Evolutionary conservation across 2,113 vertebrate genomes (phyloP), one percentile per base, ranked within the genome.

Genomic region (Rafetus swinhoei): DNA sequence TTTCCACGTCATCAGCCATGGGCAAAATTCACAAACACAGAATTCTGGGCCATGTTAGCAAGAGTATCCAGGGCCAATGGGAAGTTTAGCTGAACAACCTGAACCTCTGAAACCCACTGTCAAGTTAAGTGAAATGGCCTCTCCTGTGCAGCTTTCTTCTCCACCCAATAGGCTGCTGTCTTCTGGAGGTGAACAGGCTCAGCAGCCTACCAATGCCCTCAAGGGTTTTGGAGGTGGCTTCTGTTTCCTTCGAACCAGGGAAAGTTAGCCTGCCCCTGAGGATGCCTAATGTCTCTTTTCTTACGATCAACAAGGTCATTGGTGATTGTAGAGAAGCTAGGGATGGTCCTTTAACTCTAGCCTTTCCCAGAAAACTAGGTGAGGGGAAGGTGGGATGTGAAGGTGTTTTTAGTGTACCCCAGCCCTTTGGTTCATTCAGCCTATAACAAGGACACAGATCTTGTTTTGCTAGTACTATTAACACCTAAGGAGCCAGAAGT

Each of bases 401-500:
- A 89, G 86, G 74, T 84, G 3, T 21, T 74, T 39, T 27, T 15
- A 15, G 82, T 95, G 32, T 9, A 79, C 25, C 84, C 80, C 94
- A 88, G 53, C 55, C 81, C 88, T 95, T 90, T 59, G 72, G 53
- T 90, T 95, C 93, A 96, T 93, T 89, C 79, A 82, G 93, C 90
- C 94, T 88, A 86, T 89, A 91, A 86, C 80, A 95, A 95, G 88
- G 85, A 87, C 82, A 96, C 32, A 22, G 6, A 65, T 96, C 91
- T 96, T 97, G 94, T 95, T 97, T 97, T 96, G 57, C 95, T 85
- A 76, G 79, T 89, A 89, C 89, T 89, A 35, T 91, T 97, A 96
- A 93, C 96, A 95, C 96, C 90, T 95, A 95, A 93, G 93, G 94
- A 96, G 91, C 90, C 96, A 90, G 72, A 86, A 95, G 94, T 96